A percentile compares a stretch with the other conserved stretches of the same genome.
phyloP scores from a whole-genome alignment of 2,113 vertebrate genomes.

The Hemibagrus wyckioides region DNA sequence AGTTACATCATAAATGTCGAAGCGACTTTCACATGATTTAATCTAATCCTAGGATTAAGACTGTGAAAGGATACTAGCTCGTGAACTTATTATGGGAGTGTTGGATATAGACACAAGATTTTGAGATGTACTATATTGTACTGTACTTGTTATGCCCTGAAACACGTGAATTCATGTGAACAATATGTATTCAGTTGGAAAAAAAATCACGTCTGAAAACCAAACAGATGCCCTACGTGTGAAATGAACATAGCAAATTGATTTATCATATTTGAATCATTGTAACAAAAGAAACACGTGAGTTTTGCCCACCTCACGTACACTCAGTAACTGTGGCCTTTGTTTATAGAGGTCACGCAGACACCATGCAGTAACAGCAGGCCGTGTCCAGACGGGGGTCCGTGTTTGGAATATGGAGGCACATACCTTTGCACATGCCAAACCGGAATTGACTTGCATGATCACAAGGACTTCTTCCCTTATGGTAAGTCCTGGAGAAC shows the following conservation, averaged over 20 bases:
- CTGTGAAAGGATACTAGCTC: background rate
- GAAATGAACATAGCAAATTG: background rate
- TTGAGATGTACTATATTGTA: background rate
- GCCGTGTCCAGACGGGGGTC: slow-evolving; percentile 87
- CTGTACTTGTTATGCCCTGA: too few species aligned
- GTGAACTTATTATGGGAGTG: background rate
- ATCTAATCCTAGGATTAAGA: background rate
- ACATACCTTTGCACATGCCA: slow-evolving; percentile 94
- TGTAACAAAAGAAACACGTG: background rate
- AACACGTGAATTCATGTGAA: background rate
- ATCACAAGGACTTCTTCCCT: slow-evolving; percentile 83
- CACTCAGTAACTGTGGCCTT: background rate
- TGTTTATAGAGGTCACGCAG: slow-evolving; percentile 85
- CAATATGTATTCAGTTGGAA: background rate
- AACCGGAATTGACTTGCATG: slow-evolving; percentile 70
- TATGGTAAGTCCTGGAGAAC: slow-evolving; percentile 60
- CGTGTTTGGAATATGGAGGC: slow-evolving; percentile 91
- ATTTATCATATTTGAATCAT: background rate
- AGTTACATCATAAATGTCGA: background rate
- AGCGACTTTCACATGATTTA: background rate
- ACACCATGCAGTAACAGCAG: slow-evolving; percentile 89
- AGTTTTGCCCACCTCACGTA: background rate
- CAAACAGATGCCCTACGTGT: background rate
- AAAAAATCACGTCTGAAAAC: background rate
- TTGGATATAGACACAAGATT: background rate